phyloP scores from a whole-genome alignment of 2,888 invertebrate genomes.

The Troides helena region DNA sequence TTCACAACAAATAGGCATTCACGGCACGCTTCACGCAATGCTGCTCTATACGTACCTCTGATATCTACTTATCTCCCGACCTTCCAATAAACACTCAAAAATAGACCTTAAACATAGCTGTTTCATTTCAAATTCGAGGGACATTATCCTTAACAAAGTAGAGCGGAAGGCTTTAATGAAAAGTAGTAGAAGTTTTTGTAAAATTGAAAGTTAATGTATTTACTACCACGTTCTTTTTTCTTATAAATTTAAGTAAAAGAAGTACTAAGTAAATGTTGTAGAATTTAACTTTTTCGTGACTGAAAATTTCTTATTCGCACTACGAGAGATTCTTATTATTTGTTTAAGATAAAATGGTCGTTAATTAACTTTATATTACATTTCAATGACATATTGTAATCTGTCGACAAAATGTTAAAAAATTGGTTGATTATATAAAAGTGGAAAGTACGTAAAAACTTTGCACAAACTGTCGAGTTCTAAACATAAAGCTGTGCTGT shows the following conservation, averaged over 20 bases:
- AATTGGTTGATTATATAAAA: no score
- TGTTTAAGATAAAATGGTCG: no score
- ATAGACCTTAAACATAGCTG: slow-evolving; percentile 1
- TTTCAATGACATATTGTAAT: no score
- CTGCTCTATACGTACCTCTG: slow-evolving; percentile 39
- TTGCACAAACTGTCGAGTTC: no score
- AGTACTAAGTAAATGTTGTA: background rate
- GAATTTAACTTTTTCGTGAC: no score
- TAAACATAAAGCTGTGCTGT: no score
- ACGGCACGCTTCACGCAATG: slow-evolving; percentile 52
- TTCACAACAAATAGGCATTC: slow-evolving; percentile 63
- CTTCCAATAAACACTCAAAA: slow-evolving; percentile 6
- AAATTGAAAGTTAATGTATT: background rate
- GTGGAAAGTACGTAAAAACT: no score
- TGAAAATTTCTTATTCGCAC: no score
- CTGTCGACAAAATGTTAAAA: no score
- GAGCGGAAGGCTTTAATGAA: background rate
- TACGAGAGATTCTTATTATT: no score
- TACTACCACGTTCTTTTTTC: background rate
- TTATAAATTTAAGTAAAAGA: background rate
- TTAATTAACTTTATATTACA: no score
- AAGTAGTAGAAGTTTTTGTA: background rate
- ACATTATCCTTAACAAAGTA: background rate
- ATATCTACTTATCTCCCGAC: slow-evolving; percentile 12
- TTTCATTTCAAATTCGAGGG: slow-evolving; percentile 4